Base-by-base conservation (phyloP, 2,888 invertebrate species). In the Mythimna albipuncta region DNA sequence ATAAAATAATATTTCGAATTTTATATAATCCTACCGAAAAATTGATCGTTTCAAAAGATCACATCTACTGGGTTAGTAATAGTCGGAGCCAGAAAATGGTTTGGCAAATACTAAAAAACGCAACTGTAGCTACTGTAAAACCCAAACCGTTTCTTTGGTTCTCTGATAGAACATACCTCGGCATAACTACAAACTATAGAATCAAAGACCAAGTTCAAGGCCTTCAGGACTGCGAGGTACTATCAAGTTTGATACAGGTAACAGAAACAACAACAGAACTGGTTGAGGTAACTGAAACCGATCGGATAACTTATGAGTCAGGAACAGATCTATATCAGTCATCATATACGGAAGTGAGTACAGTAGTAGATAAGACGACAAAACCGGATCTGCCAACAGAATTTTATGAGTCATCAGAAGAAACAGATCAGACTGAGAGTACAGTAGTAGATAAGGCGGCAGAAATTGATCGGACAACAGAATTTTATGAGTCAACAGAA, bases 11-110 rank as follows among this genome's bases (percentile, higher is more conserved):
- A 96, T 4, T 83, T 98, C 98, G 0, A 97, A 97, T 75, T 97
- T 97, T 35, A 3, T 0, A 35, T 6, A 2, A 6, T n/a, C n/a
- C 11, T 59, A n/a, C 11, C 6, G 11, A 38, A n/a, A 16, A 59
- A 38, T 91, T 99, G 73, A 97, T 98, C 0, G 97, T 98, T 0
- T 98, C 98, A 68, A 97, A 97, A 9, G 97, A 98, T 77, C 94
- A 95, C 21, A 93, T 99, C 44, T 99, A 98, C 92, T 99, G 98
- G 98, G 98, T 98, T 0, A 99, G 99, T 91, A 26, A 16, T 91
- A 62, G 16, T 35, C n/a, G n/a, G 10, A n/a, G 4, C 2, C 7
- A 21, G 5, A 21, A 32, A 19, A 57, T 16, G 21, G 44, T 62
- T 21, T 44, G 44, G 41, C 21, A 62, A 21, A 44, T 16, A 44